A percentile compares a stretch with the other conserved stretches of the same genome.
phyloP scores from a whole-genome alignment of 2,888 invertebrate species.

The Tribolium freemani region DNA sequence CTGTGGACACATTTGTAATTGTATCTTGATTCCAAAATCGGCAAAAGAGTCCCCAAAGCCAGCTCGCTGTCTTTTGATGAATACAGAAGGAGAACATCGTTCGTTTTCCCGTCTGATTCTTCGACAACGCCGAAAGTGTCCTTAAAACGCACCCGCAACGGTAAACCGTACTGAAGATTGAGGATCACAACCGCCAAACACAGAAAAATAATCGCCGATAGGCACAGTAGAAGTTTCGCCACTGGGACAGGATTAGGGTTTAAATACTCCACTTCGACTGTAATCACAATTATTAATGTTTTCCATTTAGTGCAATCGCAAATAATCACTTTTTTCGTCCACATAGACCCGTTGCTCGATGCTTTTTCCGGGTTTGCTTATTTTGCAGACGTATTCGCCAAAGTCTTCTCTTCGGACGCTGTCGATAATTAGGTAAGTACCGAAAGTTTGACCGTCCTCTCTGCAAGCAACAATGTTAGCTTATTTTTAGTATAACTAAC shows the following conservation, averaged over 20 bases:
- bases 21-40: constrained; percentile 75
- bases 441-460: constrained; percentile 79
- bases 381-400: constrained; percentile 79
- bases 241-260: constrained; percentile 70
- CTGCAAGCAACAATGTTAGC: constrained; percentile 65
- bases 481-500: background rate
- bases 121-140: constrained; percentile 69
- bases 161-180: constrained; percentile 71
- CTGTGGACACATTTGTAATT: constrained; percentile 75
- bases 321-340: constrained; percentile 70
- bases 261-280: constrained; percentile 61
- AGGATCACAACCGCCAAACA: constrained; percentile 70
- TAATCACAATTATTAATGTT: constrained; percentile 49
- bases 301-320: background rate
- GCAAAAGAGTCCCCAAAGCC: constrained; percentile 74
- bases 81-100: constrained; percentile 77
- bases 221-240: constrained; percentile 70
- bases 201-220: constrained; percentile 70
- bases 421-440: constrained; percentile 77
- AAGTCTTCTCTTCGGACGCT: constrained; percentile 76
- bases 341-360: constrained; percentile 70
- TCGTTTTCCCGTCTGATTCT: constrained; percentile 71
- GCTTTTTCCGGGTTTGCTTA: constrained; percentile 75
- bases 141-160: constrained; percentile 68
- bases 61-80: constrained; percentile 76